A percentile compares a stretch with the other conserved stretches of the same genome.
Conservation (phyloP, 1,140 invertebrate genomes). For the Papilio aristodemus region DNA sequence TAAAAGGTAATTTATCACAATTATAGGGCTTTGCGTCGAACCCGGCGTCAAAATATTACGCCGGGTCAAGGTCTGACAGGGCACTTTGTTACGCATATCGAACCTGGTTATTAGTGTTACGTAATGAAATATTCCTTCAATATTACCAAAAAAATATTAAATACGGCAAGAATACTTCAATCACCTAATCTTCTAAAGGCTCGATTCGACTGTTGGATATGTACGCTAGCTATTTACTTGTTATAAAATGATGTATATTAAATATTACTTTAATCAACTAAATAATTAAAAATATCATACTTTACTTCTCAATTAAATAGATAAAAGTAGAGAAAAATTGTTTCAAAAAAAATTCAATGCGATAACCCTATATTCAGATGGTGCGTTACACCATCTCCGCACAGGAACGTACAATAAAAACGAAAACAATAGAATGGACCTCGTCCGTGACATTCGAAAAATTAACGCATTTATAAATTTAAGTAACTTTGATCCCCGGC, state of each 20-base stretch:
- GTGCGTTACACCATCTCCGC: neutral
- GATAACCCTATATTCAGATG: neutral
- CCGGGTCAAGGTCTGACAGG: slow-evolving; percentile 28
- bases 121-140: neutral
- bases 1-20: slow-evolving; percentile 69
- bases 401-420: neutral
- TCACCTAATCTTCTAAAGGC: too few species aligned
- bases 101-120: neutral
- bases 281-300: too few species aligned
- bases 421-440: slow-evolving; percentile 1
- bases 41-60: slow-evolving; percentile 28
- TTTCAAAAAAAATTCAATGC: neutral
- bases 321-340: neutral
- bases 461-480: slow-evolving; percentile 25
- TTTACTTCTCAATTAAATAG: too few species aligned
- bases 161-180: neutral
- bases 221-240: too few species aligned
- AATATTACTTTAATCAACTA: too few species aligned
- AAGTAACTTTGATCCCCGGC: slow-evolving; percentile 27
- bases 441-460: slow-evolving; percentile 21
- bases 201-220: too few species aligned
- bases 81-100: slow-evolving; percentile 25
- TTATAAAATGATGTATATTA: too few species aligned
- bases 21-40: slow-evolving; percentile 52
- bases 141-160: neutral